Evolutionary conservation across 2,797 vertebrate species (phyloP).

Genomic region (Labeo calbasu): DNA sequence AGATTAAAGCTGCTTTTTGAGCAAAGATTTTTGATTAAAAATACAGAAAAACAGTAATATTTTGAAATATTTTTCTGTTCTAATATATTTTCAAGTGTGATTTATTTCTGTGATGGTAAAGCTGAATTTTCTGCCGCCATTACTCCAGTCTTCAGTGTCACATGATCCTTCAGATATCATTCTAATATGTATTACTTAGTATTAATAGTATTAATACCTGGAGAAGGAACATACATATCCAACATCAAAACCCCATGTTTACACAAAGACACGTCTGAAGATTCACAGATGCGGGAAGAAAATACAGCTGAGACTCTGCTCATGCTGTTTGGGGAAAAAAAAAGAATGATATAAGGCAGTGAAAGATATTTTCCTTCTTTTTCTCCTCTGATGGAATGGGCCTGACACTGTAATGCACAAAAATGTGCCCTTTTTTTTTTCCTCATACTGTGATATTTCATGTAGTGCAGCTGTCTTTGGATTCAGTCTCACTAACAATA

Average conservation of each 20-base stretch:
- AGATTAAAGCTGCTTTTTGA: too few species aligned
- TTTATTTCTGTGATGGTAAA: neutral
- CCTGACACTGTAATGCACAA: constrained; percentile 35
- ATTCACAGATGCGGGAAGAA: neutral
- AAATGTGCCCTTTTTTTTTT: constrained; percentile 15
- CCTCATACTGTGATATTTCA: constrained; percentile 1
- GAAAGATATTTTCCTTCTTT: neutral
- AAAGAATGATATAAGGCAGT: neutral
- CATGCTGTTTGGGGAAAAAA: neutral
- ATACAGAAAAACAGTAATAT: neutral
- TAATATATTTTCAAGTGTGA: neutral
- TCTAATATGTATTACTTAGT: too few species aligned
- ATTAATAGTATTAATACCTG: too few species aligned
- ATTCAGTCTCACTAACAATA: neutral
- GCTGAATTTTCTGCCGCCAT: neutral
- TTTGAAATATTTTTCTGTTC: neutral
- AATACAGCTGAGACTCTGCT: neutral
- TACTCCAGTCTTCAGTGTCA: neutral
- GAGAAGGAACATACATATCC: neutral
- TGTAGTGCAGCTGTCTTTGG: neutral
- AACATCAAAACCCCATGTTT: neutral
- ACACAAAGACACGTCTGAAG: constrained; percentile 6
- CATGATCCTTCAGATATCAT: too few species aligned
- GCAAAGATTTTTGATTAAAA: neutral
- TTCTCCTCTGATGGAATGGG: neutral